phyloP scores from a whole-genome alignment of 1,140 invertebrate species.

The Drosophila teissieri region DNA sequence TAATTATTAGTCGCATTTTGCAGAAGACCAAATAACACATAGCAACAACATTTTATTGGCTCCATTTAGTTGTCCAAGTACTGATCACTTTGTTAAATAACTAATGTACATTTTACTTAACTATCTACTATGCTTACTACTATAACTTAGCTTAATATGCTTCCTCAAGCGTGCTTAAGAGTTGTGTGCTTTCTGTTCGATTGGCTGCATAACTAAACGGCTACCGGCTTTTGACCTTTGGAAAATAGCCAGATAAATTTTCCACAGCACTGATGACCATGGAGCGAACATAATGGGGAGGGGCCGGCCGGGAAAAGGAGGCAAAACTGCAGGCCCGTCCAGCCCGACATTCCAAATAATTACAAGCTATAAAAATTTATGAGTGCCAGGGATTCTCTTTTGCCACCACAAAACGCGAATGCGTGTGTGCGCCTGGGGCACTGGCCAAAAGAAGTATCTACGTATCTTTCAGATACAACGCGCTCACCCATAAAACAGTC shows the following conservation, averaged over 20 bases:
- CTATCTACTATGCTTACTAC: too few relatives aligned
- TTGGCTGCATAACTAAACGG: too few relatives aligned
- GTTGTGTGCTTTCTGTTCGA: too few relatives aligned
- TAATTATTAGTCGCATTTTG: background rate
- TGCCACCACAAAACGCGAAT: slow-evolving; percentile 26
- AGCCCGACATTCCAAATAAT: slow-evolving; percentile 63
- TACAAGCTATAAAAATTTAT: slow-evolving; percentile 81
- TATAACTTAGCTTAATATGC: too few relatives aligned
- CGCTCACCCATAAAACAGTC: slow-evolving; percentile 48
- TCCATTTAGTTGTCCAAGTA: too few relatives aligned
- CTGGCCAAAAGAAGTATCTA: slow-evolving; percentile 5
- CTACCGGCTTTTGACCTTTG: background rate
- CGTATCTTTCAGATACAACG: slow-evolving; percentile 40
- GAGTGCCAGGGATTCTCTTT: slow-evolving; percentile 57
- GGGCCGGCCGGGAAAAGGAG: too few relatives aligned
- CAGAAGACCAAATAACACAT: background rate
- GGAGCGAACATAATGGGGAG: background rate
- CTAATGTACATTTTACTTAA: too few relatives aligned
- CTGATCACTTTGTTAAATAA: too few relatives aligned
- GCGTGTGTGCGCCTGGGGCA: slow-evolving; percentile 20
- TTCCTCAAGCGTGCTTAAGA: too few relatives aligned
- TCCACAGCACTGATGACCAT: slow-evolving; percentile 3
- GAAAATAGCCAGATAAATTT: background rate
- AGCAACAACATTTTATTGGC: background rate
- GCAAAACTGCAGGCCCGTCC: background rate